These are phyloP conservation scores for Zaprionus lineosus DNA, from an alignment of 2,888 invertebrate genomes.

Conservation along the genomic window DNA sequence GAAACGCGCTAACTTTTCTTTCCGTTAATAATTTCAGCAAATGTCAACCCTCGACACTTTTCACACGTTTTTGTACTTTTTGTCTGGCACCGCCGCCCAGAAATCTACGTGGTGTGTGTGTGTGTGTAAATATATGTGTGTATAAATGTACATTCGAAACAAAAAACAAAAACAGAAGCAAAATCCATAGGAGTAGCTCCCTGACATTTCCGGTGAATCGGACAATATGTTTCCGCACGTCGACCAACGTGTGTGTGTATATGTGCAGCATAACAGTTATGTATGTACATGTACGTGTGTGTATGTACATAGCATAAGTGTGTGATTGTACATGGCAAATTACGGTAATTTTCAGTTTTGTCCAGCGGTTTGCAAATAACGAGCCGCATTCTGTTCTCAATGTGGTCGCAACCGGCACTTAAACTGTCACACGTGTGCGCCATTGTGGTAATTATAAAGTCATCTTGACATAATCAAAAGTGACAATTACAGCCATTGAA, in stretches of 20 bases:
- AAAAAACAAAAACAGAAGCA: neutral
- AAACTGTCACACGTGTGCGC: slow-evolving; percentile 76
- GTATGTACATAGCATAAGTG: no score
- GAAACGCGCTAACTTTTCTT: no score
- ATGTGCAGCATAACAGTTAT: no score
- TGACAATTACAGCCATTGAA: slow-evolving; percentile 80
- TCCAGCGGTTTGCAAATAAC: slow-evolving; percentile 67
- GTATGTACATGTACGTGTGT: neutral
- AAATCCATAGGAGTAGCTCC: slow-evolving; percentile 13
- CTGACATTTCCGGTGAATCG: slow-evolving; percentile 52
- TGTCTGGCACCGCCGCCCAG: slow-evolving; percentile 40
- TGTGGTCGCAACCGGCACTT: slow-evolving; percentile 69
- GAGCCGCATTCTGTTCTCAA: slow-evolving; percentile 37
- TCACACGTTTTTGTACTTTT: slow-evolving; percentile 37
- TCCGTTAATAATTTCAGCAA: slow-evolving; percentile 10
- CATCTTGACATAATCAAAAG: slow-evolving; percentile 81
- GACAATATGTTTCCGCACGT: slow-evolving; percentile 44
- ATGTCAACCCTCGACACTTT: slow-evolving; percentile 34
- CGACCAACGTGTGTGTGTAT: slow-evolving; percentile 1
- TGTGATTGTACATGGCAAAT: slow-evolving; percentile 57
- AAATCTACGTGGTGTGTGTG: slow-evolving; percentile 35
- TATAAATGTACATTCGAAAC: no score
- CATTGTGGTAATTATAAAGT: slow-evolving; percentile 78
- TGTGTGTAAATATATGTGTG: no score
- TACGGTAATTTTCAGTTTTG: slow-evolving; percentile 67